Base-by-base conservation (phyloP, 2,888 invertebrate species). In the Achlya flavicornis region DNA sequence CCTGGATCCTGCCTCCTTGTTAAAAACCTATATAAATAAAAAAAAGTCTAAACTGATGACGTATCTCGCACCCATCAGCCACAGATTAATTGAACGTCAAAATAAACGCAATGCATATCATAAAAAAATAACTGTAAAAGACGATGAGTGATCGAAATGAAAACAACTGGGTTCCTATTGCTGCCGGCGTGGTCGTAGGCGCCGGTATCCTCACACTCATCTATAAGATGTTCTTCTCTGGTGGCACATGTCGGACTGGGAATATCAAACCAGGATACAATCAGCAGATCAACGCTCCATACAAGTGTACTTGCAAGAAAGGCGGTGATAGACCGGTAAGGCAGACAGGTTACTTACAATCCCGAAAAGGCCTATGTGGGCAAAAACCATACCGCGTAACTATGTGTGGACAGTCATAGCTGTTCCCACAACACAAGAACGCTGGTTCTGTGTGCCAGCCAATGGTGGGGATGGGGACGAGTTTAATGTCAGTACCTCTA, bases 291-390 rank as follows among this genome's bases (percentile, higher is more conserved):
- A 77, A 71, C 19, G 70, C 74, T 3, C 78, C 74, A 0, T 83
- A 65, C 61, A 61, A 62, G n/a, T 89, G 89, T 68, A 77, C 71
- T 3, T 89, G 89, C 63, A 66, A 62, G 57, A 75, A 72, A 33
- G 70, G 66, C 1, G 74, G 65, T 8, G 7, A n/a, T 0, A 38
- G 64, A 3, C 58, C 58, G 66, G 80, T 81, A 63, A 73, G 77
- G 16, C 16, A 12, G 6, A 41, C 12, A 38, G 38, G 10, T 41
- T 41, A 41, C 41, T 7, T 41, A 41, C 41, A 35, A 5, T 3
- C 35, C 35, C 5, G n/a, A n/a, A n/a, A n/a, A n/a, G n/a, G n/a
- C n/a, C n/a, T n/a, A n/a, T n/a, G 2, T 26, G 26, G 26, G 26
- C 26, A 26, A 2, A 26, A 26, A 26, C 26, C 2, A 1, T 26